phyloP scores from a whole-genome alignment of 2,888 invertebrate species.

The Epinotia demarniana region DNA sequence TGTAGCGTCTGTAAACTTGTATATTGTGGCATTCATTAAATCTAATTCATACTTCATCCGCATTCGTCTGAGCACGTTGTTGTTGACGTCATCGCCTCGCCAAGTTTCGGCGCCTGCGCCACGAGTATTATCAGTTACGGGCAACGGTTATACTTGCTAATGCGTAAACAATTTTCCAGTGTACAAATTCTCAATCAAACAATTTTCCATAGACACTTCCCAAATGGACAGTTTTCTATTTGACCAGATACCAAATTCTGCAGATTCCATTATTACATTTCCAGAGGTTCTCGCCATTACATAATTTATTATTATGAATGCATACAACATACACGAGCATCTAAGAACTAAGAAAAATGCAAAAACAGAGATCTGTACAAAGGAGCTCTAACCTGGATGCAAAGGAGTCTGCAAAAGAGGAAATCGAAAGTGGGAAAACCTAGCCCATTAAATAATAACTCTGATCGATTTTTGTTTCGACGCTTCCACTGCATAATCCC shows the following conservation, averaged over 20 bases:
- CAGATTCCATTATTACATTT: no score
- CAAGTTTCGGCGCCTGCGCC: slow-evolving; percentile 43
- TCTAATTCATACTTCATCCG: slow-evolving; percentile 42
- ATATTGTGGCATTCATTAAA: slow-evolving; percentile 21
- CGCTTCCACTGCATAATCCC: not conserved
- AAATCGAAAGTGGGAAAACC: not conserved
- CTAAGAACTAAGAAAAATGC: no score
- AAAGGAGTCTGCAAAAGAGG: not conserved
- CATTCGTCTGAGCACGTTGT: slow-evolving; percentile 27
- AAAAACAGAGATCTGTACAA: no score
- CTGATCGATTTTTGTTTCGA: not conserved
- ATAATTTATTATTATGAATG: no score
- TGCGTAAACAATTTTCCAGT: not conserved
- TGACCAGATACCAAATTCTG: no score
- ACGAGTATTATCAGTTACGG: not conserved
- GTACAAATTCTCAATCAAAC: not conserved
- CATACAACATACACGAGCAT: no score
- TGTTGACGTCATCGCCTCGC: slow-evolving; percentile 48
- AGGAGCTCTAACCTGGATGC: not conserved
- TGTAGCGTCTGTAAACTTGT: slow-evolving; percentile 2
- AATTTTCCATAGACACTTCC: no score
- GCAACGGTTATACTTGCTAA: not conserved
- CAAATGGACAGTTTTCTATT: no score
- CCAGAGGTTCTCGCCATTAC: no score
- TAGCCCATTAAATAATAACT: not conserved